These are phyloP conservation scores for Fregata magnificens DNA, from an alignment of 2,113 vertebrate species.

Conservation along the genomic window DNA sequence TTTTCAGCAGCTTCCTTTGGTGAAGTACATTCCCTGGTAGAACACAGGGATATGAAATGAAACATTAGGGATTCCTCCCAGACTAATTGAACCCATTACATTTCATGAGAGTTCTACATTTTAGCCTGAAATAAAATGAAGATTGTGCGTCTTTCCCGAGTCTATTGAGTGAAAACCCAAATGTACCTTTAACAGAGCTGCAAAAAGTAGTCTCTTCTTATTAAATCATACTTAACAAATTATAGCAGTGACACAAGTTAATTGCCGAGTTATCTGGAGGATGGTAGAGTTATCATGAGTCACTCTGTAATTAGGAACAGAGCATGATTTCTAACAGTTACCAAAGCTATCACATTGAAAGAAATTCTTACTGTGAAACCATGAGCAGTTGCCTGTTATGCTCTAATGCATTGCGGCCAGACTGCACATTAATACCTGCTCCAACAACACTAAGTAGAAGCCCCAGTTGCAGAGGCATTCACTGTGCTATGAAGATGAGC, in stretches of 20 bases:
- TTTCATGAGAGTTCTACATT: background rate
- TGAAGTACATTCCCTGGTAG: background rate
- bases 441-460: background rate
- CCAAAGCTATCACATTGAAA: background rate
- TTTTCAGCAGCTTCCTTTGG: background rate
- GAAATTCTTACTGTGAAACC: background rate
- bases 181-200: background rate
- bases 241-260: conserved; percentile 25
- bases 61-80: background rate
- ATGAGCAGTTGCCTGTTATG: background rate
- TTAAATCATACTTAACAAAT: conserved; percentile 44
- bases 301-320: conserved; percentile 8
- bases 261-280: conserved; percentile 26
- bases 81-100: background rate
- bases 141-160: background rate
- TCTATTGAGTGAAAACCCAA: background rate
- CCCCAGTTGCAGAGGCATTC: background rate
- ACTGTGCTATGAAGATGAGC: background rate
- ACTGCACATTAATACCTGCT: background rate
- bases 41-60: background rate
- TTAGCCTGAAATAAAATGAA: background rate
- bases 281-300: conserved; percentile 26
- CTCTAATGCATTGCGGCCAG: background rate
- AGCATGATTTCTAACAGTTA: background rate
- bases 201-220: conserved; percentile 26